A percentile compares a stretch with the other conserved stretches of the same genome.
These are phyloP conservation scores for Penaeus monodon DNA, from an alignment of 2,888 invertebrate genomes.

Conservation along the genomic window DNA sequence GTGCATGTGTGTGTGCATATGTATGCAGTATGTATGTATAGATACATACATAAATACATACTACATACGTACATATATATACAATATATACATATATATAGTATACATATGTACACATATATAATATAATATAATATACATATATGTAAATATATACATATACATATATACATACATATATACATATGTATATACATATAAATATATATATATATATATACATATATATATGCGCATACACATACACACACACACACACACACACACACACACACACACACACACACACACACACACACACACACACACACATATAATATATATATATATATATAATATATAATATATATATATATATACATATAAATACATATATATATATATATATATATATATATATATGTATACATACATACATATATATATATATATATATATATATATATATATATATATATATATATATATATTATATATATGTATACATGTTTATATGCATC, in stretches of 20 bases:
- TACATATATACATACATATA: not conserved
- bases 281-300: not conserved
- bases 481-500: not conserved
- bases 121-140: not conserved
- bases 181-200: not conserved
- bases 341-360: not conserved
- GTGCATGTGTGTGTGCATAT: not conserved
- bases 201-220: not conserved
- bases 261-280: slow-evolving; percentile 1
- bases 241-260: not conserved
- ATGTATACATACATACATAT: not conserved
- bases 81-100: not conserved
- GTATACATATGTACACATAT: not conserved
- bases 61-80: no score
- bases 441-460: not conserved
- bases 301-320: not conserved
- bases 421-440: not conserved
- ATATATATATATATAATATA: not conserved
- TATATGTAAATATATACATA: not conserved
- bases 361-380: not conserved
- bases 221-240: not conserved
- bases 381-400: not conserved
- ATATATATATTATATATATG: slow-evolving; percentile 1
- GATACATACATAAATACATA: no score
- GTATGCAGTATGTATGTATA: not conserved